A percentile compares a stretch with the other conserved stretches of the same genome.
Conservation (phyloP, 1,140 invertebrate species). For the Cryptotermes secundus region DNA sequence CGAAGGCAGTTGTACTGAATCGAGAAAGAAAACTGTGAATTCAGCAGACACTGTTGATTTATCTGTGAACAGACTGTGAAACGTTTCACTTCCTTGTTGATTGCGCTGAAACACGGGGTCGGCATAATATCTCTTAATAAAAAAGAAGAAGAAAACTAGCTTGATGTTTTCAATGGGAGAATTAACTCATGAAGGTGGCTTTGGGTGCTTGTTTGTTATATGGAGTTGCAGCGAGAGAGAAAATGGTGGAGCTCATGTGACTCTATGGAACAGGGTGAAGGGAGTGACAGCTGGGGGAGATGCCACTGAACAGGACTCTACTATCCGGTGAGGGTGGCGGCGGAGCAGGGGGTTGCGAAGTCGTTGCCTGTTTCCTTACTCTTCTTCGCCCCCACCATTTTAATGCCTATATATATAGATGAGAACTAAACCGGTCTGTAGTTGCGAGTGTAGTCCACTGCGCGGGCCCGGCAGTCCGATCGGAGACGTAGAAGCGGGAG, state of each 20-base stretch:
- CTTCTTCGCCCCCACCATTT: background rate
- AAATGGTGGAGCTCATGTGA: background rate
- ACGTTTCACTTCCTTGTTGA: no score
- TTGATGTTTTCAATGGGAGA: conserved; percentile 10
- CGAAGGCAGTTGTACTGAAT: no score
- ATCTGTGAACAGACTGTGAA: no score
- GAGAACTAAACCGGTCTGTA: background rate
- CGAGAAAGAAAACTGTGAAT: no score
- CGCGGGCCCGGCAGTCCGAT: background rate
- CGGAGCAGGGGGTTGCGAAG: background rate
- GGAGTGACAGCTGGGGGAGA: background rate
- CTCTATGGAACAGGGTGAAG: background rate
- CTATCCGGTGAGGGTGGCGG: background rate
- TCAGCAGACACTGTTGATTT: no score
- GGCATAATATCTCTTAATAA: no score
- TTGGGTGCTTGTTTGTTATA: background rate
- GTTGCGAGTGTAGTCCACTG: background rate
- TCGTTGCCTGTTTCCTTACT: conserved; percentile 2
- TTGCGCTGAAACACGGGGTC: no score
- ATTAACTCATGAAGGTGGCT: conserved; percentile 15
- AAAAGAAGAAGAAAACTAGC: background rate
- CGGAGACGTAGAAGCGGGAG: background rate
- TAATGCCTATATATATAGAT: background rate
- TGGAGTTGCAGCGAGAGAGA: background rate
- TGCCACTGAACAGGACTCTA: background rate